These are phyloP conservation scores for Leptinotarsa texana DNA, from an alignment of 1,140 invertebrate species.

Conservation along the genomic window DNA sequence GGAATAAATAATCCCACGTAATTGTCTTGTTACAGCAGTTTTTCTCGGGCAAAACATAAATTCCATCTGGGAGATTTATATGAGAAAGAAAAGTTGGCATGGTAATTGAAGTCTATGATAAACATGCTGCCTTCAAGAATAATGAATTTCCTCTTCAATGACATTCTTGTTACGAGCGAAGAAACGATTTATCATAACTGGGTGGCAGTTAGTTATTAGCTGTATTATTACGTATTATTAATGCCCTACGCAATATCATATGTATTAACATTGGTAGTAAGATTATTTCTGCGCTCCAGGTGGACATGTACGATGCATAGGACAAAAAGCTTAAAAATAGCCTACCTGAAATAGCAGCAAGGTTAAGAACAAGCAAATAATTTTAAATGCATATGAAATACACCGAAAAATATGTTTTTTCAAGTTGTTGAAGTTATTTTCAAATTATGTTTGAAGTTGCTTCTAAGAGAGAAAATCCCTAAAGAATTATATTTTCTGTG, in stretches of 20 bases:
- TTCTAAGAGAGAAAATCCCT: no score
- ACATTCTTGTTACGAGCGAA: not conserved
- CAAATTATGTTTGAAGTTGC: no score
- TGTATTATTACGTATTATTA: not conserved
- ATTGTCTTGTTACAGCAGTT: not conserved
- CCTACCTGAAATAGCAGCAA: no score
- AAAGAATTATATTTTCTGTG: no score
- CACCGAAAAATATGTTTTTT: no score
- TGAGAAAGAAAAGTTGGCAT: not conserved
- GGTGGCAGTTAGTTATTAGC: not conserved
- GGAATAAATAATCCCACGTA: conserved; percentile 4
- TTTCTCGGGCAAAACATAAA: not conserved
- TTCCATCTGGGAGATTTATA: not conserved
- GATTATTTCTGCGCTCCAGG: no score
- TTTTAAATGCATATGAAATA: no score
- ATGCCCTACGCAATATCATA: not conserved
- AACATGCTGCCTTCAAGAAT: not conserved
- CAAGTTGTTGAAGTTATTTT: no score
- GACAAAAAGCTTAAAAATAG: no score
- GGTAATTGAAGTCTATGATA: not conserved
- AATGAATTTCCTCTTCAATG: not conserved
- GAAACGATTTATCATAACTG: not conserved
- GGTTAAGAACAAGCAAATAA: no score
- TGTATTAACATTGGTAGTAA: no score
- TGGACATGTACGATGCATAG: no score